Evolutionary conservation across 64 coral and sea anemone genomes (phyloP).

Genomic region (Astreopora myriophthalma): DNA sequence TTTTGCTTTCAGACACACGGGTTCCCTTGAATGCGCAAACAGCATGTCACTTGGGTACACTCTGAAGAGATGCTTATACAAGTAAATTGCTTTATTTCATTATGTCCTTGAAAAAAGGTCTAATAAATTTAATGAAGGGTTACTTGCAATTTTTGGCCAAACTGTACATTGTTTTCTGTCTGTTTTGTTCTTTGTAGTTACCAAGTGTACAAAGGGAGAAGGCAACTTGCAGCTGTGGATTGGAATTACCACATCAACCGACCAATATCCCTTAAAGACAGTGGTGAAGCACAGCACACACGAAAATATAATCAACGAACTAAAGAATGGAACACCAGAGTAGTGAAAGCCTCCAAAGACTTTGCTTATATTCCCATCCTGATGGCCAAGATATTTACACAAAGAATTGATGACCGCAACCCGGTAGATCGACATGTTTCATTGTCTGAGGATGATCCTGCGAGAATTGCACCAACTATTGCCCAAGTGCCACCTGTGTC

Average conservation of each 20-base stretch:
- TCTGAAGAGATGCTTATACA: conserved; percentile 10
- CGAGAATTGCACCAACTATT: no score
- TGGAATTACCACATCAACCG: neutral
- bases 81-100: neutral
- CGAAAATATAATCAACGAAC: neutral
- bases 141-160: no score
- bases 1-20: neutral
- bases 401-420: neutral
- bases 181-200: neutral
- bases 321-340: neutral
- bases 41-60: conserved; percentile 4
- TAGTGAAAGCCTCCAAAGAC: neutral
- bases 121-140: no score
- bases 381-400: neutral
- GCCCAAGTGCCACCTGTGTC: no score
- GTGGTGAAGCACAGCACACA: neutral
- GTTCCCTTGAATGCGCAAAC: no score
- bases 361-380: neutral
- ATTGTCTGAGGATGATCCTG: neutral
- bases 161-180: no score
- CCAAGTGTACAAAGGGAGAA: neutral
- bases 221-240: neutral
- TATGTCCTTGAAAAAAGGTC: no score
- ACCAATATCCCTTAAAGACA: neutral
- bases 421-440: neutral